Evolutionary conservation across 1,140 invertebrate genomes (phyloP).

Genomic region (Drosophila kanapiae): DNA sequence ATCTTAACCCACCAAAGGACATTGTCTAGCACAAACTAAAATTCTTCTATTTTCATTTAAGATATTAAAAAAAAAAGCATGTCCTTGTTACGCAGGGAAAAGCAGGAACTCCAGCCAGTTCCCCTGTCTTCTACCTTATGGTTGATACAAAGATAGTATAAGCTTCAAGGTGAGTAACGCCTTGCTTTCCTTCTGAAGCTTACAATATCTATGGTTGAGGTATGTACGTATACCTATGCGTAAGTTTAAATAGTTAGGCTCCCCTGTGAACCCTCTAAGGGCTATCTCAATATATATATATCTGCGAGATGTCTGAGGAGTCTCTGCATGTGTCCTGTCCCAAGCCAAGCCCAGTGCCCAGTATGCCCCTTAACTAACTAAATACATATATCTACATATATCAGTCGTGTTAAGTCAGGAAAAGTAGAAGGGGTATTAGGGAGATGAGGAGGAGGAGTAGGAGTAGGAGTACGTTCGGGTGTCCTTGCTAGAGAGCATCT

Average conservation of each 20-base stretch:
- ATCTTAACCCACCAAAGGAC: not conserved
- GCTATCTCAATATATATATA: not conserved
- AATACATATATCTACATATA: slow-evolving; percentile 63
- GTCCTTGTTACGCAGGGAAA: not conserved
- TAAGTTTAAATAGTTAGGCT: too few species aligned
- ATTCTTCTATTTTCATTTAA: not conserved
- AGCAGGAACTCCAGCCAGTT: too few species aligned
- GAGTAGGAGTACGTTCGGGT: too few species aligned
- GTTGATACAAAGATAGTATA: too few species aligned
- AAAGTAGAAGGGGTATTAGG: not conserved
- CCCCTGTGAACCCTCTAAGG: not conserved
- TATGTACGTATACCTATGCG: not conserved
- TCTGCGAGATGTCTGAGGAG: slow-evolving; percentile 16
- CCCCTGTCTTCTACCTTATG: not conserved
- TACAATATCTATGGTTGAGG: not conserved
- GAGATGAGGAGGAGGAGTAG: not conserved
- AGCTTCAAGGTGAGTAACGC: too few species aligned
- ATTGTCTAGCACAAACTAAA: slow-evolving; percentile 7
- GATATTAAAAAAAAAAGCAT: not conserved
- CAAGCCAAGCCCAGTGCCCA: slow-evolving; percentile 7
- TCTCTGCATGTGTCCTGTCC: not conserved
- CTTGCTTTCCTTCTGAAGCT: too few species aligned
- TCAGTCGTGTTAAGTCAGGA: slow-evolving; percentile 55
- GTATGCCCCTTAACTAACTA: slow-evolving; percentile 37
- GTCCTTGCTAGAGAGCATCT: slow-evolving; percentile 41